These are phyloP conservation scores for Metalampra italica DNA, from an alignment of 2,888 invertebrate genomes.

Conservation along the genomic window DNA sequence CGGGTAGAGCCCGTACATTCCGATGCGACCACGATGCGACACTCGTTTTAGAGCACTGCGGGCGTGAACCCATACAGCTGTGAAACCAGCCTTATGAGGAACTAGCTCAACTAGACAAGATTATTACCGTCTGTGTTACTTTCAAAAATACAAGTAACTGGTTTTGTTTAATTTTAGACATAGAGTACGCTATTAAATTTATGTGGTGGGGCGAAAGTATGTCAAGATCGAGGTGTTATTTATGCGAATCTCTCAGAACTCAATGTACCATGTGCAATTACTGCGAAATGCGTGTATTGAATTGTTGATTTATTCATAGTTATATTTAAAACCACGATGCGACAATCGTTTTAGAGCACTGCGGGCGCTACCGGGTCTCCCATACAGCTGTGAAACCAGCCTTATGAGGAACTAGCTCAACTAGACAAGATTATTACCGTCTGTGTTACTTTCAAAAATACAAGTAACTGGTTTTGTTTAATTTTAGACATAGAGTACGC, in stretches of 20 bases:
- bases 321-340: no score
- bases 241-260: neutral
- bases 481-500: neutral
- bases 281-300: neutral
- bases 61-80: no score
- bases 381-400: no score
- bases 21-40: no score
- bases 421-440: neutral
- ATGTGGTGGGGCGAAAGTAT: neutral
- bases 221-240: slow-evolving; percentile 1
- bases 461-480: neutral
- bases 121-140: neutral
- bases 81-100: no score
- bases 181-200: no score
- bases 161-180: neutral
- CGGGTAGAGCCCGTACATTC: no score
- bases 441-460: neutral
- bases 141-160: neutral
- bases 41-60: no score
- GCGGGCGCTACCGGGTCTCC: no score
- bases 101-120: neutral
- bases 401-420: no score
- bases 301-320: no score
- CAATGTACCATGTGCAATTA: neutral
- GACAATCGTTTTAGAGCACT: no score